Evolutionary conservation across 2,113 vertebrate species (phyloP), one percentile per base, ranked within the genome.

Genomic region (Malurus elegans): DNA sequence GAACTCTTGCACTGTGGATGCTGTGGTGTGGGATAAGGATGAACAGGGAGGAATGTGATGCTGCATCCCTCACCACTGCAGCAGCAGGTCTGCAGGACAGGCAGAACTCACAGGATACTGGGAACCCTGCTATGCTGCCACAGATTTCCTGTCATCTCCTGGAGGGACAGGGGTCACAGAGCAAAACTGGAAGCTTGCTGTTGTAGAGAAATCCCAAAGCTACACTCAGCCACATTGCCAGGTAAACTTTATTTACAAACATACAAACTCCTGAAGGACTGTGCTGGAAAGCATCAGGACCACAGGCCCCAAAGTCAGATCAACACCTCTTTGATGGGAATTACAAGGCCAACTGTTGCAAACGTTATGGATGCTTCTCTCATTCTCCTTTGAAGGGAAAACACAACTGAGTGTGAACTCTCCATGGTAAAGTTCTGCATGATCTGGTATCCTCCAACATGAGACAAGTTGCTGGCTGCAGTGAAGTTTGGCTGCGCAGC

Each of bases 241-340:
- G 65, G 66, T n/a, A 36, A 86, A 50, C 5, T 97, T 96, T 94
- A 97, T 96, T 94, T 90, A 92, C 72, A 90, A 88, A 88, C 38
- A 78, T 28, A 90, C 23, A 90, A 89, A 58, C 23, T 38, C 62
- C 19, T 78, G 58, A 85, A 70, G 20, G 10, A n/a, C 29, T 1
- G 3, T 51, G 76, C 79, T 78, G 67, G 66, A 83, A 96, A 80
- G 36, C 47, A 86, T 7, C 18, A 70, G 88, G 95, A 94, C 94
- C 93, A 93, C 64, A 88, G 93, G 96, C 75, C 90, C 96, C 79
- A 81, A 67, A 76, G 31, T 50, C 51, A 66, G 34, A 51, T 23
- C 34, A 54, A 19, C 67, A 54, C 60, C 48, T 86, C n/a, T 51
- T 19, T 18, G 24, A 31, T 0, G 0, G 73, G 31, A 5, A 14